Base-by-base conservation (phyloP, 2,797 vertebrate species). In the Ispidina lecontei region DNA sequence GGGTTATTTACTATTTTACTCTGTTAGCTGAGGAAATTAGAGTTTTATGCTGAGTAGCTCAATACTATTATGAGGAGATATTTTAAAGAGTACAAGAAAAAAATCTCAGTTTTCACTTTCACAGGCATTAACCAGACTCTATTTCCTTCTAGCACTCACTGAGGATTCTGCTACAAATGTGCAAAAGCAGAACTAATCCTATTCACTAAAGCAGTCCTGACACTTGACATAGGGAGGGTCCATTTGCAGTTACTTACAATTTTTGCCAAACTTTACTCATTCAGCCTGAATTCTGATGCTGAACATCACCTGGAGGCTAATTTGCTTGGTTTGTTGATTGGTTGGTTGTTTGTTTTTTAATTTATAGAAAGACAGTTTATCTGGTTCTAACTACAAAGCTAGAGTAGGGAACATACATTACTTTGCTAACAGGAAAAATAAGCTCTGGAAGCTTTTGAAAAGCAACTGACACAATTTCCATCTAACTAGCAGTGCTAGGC, bases 21-120 rank as follows among this genome's bases (percentile, higher is more conserved):
- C 41, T 52, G 69, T 78, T 68, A 91, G 59, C 79, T 62, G 69
- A 89, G 62, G 54, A 94, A 91, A 92, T 37, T 74, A 77, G 81
- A 85, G 72, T 89, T 94, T 73, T 77, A 71, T 55, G 91, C 89
- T 89, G 91, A 87, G 78, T 1, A 44, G 46, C 35, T 46, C 69
- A 89, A 83, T 79, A 60, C 41, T 67, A 90, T 64, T 74, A 84
- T 68, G 60, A 73, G 41, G 35, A 87, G 84, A 84, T 68, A 68
- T 83, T 90, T 90, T 68, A 76, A 93, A 71, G n/a, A 82, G 54
- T 15, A 33, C 28, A 44, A 80, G 68, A 71, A 82, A 78, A 87
- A 82, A 3, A 29, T 55, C 37, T 58, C 78, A 60, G 78, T 91
- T 92, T 74, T 84, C 74, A 79, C 28, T 93, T 81, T 60, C 64